phyloP scores from a whole-genome alignment of 30 jellyfish, hydroid and myxozoan genomes.

The Hydractinia echinata region DNA sequence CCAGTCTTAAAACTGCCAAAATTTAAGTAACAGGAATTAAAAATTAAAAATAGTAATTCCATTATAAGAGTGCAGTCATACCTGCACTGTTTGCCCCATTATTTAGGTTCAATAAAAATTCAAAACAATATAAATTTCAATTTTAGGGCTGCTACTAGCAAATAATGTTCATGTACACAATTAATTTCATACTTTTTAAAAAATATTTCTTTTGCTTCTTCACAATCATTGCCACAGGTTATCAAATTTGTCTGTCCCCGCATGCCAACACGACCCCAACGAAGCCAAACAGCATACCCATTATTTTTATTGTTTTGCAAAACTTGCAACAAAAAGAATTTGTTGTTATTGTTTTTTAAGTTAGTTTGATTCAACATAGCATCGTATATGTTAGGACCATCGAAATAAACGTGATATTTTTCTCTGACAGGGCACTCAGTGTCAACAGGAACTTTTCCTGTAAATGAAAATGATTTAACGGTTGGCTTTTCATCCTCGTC shows the following conservation, averaged over 20 bases:
- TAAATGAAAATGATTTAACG: conserved; percentile 54
- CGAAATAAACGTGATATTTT: conserved; percentile 68
- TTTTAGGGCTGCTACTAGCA: too few species aligned
- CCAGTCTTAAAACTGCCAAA: background rate
- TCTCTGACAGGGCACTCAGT: conserved; percentile 56
- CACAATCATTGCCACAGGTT: conserved; percentile 64
- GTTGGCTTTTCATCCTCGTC: background rate
- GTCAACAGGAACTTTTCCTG: conserved; percentile 90
- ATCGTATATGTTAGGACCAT: conserved; percentile 65
- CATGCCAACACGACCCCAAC: conserved; percentile 94
- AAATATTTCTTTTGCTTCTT: conserved; percentile 71
- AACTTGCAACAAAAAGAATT: conserved; percentile 76
- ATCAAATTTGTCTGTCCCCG: conserved; percentile 67
- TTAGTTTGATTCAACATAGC: conserved; percentile 97
- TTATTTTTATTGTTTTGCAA: conserved; percentile 62
- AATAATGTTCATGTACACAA: too few species aligned
- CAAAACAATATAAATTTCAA: too few species aligned
- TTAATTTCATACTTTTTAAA: conserved; percentile 52
- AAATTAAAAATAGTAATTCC: background rate
- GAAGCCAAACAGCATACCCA: conserved; percentile 87
- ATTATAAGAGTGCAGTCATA: too few species aligned
- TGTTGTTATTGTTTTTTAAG: conserved; percentile 81
- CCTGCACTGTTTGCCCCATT: too few species aligned
- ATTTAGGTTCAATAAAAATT: too few species aligned
- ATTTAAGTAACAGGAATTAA: background rate